Evolutionary conservation across 2,797 vertebrate genomes (phyloP).

Genomic region (Enteromius paludinosus): DNA sequence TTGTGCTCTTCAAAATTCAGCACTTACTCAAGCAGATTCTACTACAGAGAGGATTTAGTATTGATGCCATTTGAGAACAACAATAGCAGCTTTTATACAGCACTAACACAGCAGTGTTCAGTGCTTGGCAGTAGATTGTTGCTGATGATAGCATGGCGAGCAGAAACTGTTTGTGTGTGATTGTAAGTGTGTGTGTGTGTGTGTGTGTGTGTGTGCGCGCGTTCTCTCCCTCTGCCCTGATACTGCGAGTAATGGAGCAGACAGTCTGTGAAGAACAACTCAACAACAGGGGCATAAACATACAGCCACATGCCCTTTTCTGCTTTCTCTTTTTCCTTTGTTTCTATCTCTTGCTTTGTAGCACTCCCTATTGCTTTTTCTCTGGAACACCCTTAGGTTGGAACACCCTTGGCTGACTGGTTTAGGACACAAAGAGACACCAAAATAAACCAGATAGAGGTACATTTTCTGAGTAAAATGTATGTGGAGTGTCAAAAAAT

Average conservation of each 20-base stretch:
- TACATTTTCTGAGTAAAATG: slow-evolving; percentile 4
- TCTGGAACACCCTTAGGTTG: not conserved
- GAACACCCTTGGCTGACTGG: slow-evolving; percentile 13
- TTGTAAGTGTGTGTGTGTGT: slow-evolving; percentile 10
- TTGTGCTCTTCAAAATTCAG: slow-evolving; percentile 7
- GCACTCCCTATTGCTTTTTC: not conserved
- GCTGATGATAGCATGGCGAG: slow-evolving; percentile 44
- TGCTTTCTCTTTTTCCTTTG: not conserved
- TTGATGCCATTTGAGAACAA: slow-evolving; percentile 29
- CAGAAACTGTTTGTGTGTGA: slow-evolving; percentile 23
- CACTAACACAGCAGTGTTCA: slow-evolving; percentile 36
- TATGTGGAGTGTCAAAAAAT: not conserved
- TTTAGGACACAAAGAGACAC: slow-evolving; percentile 40
- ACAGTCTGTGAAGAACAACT: slow-evolving; percentile 53
- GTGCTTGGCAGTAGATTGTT: slow-evolving; percentile 42
- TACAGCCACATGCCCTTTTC: slow-evolving; percentile 20
- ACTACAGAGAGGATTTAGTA: slow-evolving; percentile 20
- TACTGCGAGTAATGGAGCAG: slow-evolving; percentile 58
- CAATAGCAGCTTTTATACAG: slow-evolving; percentile 30
- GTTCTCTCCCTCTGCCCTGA: slow-evolving; percentile 32
- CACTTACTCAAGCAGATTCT: slow-evolving; percentile 15
- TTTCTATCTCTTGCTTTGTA: not conserved
- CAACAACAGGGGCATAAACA: slow-evolving; percentile 42
- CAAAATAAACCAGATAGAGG: slow-evolving; percentile 51
- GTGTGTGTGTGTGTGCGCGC: not conserved